Evolutionary conservation across 2,888 invertebrate species (phyloP).

Genomic region (Folsomia manolachei): DNA sequence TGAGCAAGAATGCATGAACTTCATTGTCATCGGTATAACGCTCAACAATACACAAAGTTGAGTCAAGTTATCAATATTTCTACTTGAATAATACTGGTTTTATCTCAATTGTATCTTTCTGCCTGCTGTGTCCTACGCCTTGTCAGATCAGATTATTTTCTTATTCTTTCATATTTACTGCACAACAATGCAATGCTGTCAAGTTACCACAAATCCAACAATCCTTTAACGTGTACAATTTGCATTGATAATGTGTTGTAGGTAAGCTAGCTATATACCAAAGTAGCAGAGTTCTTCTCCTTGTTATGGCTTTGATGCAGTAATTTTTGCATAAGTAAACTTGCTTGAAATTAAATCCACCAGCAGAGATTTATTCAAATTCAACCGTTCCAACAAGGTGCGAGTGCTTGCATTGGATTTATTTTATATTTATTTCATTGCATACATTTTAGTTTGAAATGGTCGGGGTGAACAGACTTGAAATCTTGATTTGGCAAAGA

Average conservation of each 20-base stretch:
- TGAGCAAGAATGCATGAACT: conserved; percentile 11
- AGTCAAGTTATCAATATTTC: background rate
- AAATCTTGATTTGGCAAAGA: background rate
- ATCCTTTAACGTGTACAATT: no score
- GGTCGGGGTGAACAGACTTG: conserved; percentile 12
- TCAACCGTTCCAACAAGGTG: no score
- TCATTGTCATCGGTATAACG: background rate
- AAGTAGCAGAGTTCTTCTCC: background rate
- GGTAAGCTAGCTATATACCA: no score
- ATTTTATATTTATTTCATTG: background rate
- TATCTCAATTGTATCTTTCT: background rate
- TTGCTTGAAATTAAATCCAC: background rate
- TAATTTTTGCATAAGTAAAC: conserved; percentile 10
- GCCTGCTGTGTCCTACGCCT: background rate
- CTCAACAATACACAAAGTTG: background rate
- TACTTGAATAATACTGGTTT: background rate
- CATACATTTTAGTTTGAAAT: background rate
- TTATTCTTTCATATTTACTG: background rate
- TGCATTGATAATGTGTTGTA: no score
- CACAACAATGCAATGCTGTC: background rate
- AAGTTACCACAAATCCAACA: no score
- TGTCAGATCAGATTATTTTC: background rate
- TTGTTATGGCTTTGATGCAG: conserved; percentile 5
- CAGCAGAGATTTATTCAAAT: no score
- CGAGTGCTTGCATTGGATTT: background rate